phyloP scores from a whole-genome alignment of 2,888 invertebrate genomes.

The Dione vanillae region DNA sequence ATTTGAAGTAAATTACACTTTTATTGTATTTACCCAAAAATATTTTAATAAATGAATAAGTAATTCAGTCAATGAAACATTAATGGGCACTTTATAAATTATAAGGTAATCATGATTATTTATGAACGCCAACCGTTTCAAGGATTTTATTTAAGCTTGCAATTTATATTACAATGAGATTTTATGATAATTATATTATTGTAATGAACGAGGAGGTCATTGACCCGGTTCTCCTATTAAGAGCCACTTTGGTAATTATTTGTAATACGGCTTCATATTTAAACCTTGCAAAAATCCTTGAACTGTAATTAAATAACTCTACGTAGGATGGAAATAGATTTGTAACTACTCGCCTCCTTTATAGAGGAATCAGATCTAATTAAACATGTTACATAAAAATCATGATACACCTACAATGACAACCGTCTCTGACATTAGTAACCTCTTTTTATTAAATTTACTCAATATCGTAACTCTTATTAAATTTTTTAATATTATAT shows the following conservation, averaged over 20 bases:
- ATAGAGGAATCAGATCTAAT: too few relatives aligned
- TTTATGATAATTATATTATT: conserved; percentile 23
- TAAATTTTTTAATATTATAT: too few relatives aligned
- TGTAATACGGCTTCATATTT: conserved; percentile 22
- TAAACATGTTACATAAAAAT: too few relatives aligned
- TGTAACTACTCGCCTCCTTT: neutral
- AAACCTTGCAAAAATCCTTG: conserved; percentile 14
- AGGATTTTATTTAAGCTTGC: conserved; percentile 20
- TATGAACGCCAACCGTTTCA: conserved; percentile 5
- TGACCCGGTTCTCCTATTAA: conserved; percentile 13
- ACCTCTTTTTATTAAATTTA: too few relatives aligned
- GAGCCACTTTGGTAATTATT: conserved; percentile 25
- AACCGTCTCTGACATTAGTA: too few relatives aligned
- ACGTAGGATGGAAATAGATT: conserved; percentile 13
- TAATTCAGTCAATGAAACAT: neutral
- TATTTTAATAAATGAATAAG: neutral
- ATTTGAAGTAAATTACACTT: too few relatives aligned
- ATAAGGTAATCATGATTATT: conserved; percentile 15
- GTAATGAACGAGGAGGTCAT: conserved; percentile 13
- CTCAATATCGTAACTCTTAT: too few relatives aligned
- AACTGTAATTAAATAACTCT: conserved; percentile 2
- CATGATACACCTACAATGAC: too few relatives aligned
- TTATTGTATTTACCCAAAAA: too few relatives aligned
- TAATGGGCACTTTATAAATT: neutral
- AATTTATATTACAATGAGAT: conserved; percentile 20